phyloP scores from a whole-genome alignment of 2,113 vertebrate species.

The Malurus alboscapulatus region DNA sequence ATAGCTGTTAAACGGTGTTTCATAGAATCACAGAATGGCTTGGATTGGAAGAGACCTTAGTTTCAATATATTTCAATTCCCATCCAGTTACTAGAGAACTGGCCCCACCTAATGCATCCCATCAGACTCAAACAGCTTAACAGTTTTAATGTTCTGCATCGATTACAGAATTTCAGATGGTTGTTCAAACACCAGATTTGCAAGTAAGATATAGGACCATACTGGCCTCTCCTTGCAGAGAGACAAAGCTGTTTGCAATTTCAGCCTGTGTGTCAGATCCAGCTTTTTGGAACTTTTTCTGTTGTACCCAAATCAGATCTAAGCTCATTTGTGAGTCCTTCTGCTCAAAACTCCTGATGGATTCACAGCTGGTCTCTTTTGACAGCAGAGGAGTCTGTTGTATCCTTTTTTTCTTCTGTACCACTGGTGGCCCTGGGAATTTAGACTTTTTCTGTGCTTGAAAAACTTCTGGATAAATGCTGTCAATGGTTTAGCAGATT shows the following conservation, averaged over 20 bases:
- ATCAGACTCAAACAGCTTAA: background rate
- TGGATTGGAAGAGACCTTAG: background rate
- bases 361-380: background rate
- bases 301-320: background rate
- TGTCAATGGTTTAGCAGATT: background rate
- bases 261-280: background rate
- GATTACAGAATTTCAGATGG: background rate
- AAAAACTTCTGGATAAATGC: background rate
- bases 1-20: constrained; percentile 45
- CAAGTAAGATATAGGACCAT: background rate
- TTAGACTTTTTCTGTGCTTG: background rate
- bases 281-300: background rate
- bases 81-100: constrained; percentile 4
- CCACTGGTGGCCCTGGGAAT: background rate
- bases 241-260: background rate
- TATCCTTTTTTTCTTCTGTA: background rate
- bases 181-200: background rate
- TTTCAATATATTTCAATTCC: constrained; percentile 41
- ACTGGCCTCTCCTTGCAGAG: accelerated
- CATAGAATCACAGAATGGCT: background rate
- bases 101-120: background rate
- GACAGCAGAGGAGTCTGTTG: too few species aligned
- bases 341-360: background rate
- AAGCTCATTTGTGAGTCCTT: background rate
- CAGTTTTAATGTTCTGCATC: background rate